A percentile compares a stretch with the other conserved stretches of the same genome.
Evolutionary conservation across 2,113 vertebrate species (phyloP).

Genomic region (Bubo blakistoni): DNA sequence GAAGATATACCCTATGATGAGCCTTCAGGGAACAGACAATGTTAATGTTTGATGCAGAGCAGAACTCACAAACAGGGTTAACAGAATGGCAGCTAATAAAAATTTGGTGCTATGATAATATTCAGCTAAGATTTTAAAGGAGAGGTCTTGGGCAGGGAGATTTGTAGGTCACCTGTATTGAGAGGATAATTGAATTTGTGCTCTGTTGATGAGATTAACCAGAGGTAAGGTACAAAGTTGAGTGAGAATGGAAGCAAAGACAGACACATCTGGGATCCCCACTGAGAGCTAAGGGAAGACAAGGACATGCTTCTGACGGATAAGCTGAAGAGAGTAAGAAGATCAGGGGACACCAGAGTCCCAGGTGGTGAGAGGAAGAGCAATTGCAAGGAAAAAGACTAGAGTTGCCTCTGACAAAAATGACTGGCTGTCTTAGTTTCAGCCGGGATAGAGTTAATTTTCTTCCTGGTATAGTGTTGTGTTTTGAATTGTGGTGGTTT

Average conservation of each 20-base stretch:
- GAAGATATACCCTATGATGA: neutral
- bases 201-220: slow-evolving; percentile 7
- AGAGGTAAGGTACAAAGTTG: neutral
- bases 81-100: neutral
- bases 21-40: neutral
- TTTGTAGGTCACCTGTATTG: neutral
- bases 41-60: neutral
- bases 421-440: too few species aligned
- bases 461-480: too few species aligned
- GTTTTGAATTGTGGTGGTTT: too few species aligned
- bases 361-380: neutral
- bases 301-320: neutral
- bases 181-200: slow-evolving; percentile 1
- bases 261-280: neutral
- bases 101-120: neutral
- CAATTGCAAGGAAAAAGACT: neutral
- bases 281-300: neutral
- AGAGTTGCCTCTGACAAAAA: neutral
- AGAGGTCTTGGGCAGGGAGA: neutral
- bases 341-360: neutral
- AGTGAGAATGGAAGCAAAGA: neutral
- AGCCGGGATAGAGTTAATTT: too few species aligned
- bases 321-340: neutral
- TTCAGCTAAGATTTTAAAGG: neutral
- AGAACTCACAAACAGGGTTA: slow-evolving; percentile 2